phyloP scores from a whole-genome alignment of 2,797 vertebrate species.

The Lutjanus campechanus region DNA sequence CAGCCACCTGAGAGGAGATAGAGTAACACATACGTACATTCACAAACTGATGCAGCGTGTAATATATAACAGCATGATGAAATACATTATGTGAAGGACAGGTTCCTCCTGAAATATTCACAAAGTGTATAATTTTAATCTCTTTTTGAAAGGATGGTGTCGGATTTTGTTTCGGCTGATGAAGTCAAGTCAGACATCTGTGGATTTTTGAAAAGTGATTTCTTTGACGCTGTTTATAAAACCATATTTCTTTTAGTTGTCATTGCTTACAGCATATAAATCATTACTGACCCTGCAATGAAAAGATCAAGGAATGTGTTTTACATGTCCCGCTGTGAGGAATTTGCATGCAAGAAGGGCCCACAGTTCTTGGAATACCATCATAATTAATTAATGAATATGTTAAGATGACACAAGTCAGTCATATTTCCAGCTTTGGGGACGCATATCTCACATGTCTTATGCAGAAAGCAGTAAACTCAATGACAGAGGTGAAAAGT shows the following conservation, averaged over 20 bases:
- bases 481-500: conserved; percentile 5
- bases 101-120: conserved; percentile 58
- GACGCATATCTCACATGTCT: not conserved
- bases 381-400: conserved; percentile 17
- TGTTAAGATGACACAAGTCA: conserved; percentile 13
- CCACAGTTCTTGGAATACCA: not conserved
- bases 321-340: conserved; percentile 24
- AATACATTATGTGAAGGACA: conserved; percentile 40
- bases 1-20: conserved; percentile 22
- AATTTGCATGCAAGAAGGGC: conserved; percentile 35
- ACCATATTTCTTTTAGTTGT: conserved; percentile 11
- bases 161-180: conserved; percentile 26
- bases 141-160: conserved; percentile 43
- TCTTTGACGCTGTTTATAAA: conserved; percentile 2
- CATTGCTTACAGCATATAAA: conserved; percentile 11
- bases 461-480: not conserved
- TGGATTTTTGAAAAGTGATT: conserved; percentile 18
- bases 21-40: not conserved
- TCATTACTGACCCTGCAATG: conserved; percentile 1
- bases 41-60: conserved; percentile 25
- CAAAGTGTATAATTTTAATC: conserved; percentile 34
- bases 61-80: conserved; percentile 35
- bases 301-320: conserved; percentile 11
- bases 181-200: conserved; percentile 26
- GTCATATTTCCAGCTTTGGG: conserved; percentile 14